A percentile compares a stretch with the other conserved stretches of the same genome.
Conservation (phyloP, 2,888 invertebrate genomes). For the Melieria omissa region DNA sequence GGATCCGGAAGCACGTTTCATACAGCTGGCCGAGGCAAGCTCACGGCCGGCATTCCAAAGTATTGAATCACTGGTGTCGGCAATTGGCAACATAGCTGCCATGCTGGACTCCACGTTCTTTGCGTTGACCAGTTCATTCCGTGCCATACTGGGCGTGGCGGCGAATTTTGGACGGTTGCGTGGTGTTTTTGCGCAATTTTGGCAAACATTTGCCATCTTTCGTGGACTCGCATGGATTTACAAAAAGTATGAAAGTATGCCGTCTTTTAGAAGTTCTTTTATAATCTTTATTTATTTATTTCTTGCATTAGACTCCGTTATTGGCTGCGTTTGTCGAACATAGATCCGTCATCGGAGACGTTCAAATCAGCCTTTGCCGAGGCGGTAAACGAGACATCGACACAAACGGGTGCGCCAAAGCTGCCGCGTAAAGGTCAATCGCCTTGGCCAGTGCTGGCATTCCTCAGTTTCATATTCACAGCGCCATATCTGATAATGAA, state of each 20-base stretch:
- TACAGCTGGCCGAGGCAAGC: slow-evolving; percentile 90
- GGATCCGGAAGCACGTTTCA: slow-evolving; percentile 71
- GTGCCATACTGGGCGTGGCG: slow-evolving; percentile 94
- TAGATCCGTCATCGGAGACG: slow-evolving; percentile 62
- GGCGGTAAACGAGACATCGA: slow-evolving; percentile 57
- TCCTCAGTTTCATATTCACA: slow-evolving; percentile 87
- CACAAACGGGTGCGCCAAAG: slow-evolving; percentile 64
- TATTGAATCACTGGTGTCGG: slow-evolving; percentile 90
- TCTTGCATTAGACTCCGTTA: slow-evolving; percentile 57
- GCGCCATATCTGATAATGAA: slow-evolving; percentile 93
- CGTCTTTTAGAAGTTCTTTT: neutral
- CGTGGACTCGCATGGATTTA: slow-evolving; percentile 84
- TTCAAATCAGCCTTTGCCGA: slow-evolving; percentile 68
- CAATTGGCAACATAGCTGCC: slow-evolving; percentile 93
- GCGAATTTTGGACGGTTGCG: slow-evolving; percentile 91
- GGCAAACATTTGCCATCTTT: slow-evolving; percentile 87
- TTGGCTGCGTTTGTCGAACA: slow-evolving; percentile 62
- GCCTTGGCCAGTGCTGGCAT: slow-evolving; percentile 89
- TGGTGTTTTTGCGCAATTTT: slow-evolving; percentile 84
- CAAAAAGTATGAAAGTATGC: slow-evolving; percentile 68
- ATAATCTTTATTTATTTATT: slow-evolving; percentile 5
- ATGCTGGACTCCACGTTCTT: slow-evolving; percentile 97
- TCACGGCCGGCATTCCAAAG: slow-evolving; percentile 94
- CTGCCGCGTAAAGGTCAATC: slow-evolving; percentile 68
- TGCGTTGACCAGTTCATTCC: slow-evolving; percentile 94